Base-by-base conservation (phyloP, 64 coral and sea anemone species). In the Anthopleura sola region DNA sequence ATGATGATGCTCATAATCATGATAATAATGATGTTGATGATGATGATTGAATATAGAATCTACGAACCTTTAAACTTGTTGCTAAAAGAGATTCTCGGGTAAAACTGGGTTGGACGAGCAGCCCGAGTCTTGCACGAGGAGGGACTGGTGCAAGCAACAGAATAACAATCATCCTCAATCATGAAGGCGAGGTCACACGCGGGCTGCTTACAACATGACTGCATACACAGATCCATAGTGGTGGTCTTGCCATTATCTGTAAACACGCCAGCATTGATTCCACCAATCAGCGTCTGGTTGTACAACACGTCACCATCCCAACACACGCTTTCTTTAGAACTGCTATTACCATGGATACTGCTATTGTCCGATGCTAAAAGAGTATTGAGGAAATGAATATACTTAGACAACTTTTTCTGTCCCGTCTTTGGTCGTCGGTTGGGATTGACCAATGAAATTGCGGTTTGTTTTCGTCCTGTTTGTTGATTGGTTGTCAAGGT, bases 101-200 rank as follows among this genome's bases (percentile, higher is more conserved):
- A 82, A 24, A 92, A 95, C 46, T 95, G 91, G 0, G 96, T 94
- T 10, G 90, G 92, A 2, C 96, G 78, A 19, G 90, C 87, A 77
- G 82, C 91, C 18, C 86, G 88, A 10, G 92, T 94, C 57, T 94
- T 91, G 83, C 94, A 95, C 49, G 87, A 88, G 1, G 53, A 54
- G 37, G 90, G 91, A 37, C 84, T 95, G 78, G 48, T 92, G 55
- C 96, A 98, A 13, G 89, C 80, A 13, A 98, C 92, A 13, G 92
- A 94, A 51, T 98, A 98, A 11, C 96, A 98, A 24, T 98, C 93
- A 53, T 94, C 87, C 69, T 98, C 96, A 14, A 98, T 98, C 96
- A 98, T 94, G 48, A 98, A 92, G 24, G 96, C 92, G 53, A 98
- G 75, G 84, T 98, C 96, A 80, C 96, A 98, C 26, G 87, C 37